Evolutionary conservation across 2,888 invertebrate species (phyloP).

Genomic region (Pantelozetes paolii): DNA sequence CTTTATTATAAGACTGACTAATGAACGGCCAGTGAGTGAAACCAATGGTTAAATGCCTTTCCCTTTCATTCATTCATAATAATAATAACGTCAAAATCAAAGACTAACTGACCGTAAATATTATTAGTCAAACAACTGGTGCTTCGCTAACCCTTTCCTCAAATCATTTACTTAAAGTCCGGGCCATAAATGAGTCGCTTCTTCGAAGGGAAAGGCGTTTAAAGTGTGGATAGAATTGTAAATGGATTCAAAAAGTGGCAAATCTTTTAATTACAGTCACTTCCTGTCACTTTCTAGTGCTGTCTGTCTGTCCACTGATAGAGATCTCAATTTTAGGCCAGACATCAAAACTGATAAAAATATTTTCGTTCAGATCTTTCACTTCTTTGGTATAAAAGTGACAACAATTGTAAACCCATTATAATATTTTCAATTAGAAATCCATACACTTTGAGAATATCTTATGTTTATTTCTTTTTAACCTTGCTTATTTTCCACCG

Average conservation of each 20-base stretch:
- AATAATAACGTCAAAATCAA: conserved; percentile 18
- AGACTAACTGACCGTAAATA: conserved; percentile 23
- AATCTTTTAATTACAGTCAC: neutral
- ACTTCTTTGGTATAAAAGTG: too few species aligned
- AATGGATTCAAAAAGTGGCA: neutral
- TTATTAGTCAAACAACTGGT: conserved; percentile 21
- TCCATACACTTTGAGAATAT: too few species aligned
- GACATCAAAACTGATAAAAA: too few species aligned
- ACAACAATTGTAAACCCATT: too few species aligned
- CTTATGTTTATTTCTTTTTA: too few species aligned
- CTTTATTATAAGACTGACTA: neutral
- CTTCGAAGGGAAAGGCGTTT: neutral
- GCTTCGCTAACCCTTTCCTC: neutral
- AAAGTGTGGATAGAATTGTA: neutral
- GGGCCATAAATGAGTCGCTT: neutral
- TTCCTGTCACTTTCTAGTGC: neutral
- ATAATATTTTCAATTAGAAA: too few species aligned
- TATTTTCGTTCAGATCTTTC: too few species aligned
- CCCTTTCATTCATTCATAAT: conserved; percentile 7
- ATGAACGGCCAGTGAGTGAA: conserved; percentile 7
- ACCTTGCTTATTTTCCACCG: too few species aligned
- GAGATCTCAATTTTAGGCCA: neutral
- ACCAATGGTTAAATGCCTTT: neutral
- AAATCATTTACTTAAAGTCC: neutral
- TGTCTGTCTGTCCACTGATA: neutral